Conservation (phyloP, 2,113 vertebrate genomes). For the Platysternon megacephalum region DNA sequence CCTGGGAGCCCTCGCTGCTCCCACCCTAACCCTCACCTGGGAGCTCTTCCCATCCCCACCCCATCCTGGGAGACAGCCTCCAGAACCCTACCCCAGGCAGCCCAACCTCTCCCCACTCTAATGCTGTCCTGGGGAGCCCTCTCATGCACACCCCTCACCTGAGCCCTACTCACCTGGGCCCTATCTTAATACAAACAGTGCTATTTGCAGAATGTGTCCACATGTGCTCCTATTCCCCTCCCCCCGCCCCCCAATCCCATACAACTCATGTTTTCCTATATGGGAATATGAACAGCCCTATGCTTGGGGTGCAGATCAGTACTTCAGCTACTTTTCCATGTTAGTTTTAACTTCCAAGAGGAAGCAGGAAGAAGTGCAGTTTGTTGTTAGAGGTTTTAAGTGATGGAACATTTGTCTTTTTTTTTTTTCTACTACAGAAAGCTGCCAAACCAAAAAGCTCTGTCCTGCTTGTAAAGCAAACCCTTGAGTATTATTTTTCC, state of each 20-base stretch:
- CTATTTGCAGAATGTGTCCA: neutral
- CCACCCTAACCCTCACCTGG: neutral
- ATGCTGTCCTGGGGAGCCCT: neutral
- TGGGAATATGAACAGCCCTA: conserved; percentile 25
- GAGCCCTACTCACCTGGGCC: neutral
- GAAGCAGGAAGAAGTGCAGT: conserved; percentile 36
- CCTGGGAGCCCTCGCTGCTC: too few relatives aligned
- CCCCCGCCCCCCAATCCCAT: neutral
- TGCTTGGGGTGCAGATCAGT: neutral
- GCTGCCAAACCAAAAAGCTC: conserved; percentile 74
- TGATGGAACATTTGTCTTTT: conserved; percentile 42
- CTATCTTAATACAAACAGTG: neutral
- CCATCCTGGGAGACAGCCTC: neutral
- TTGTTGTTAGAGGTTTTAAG: conserved; percentile 45
- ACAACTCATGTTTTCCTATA: neutral
- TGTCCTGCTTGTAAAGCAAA: conserved; percentile 70
- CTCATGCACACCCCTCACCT: neutral
- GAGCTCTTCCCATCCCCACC: neutral
- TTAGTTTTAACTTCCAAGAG: conserved; percentile 25
- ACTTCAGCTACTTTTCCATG: neutral
- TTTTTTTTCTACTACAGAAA: conserved; percentile 21
- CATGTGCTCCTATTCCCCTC: neutral
- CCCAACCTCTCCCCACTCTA: neutral
- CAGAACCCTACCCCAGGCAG: neutral
- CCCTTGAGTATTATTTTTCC: conserved; percentile 73